These are phyloP conservation scores for Gymnocephalus cernua DNA, from an alignment of 2,113 vertebrate genomes.

Conservation along the genomic window DNA sequence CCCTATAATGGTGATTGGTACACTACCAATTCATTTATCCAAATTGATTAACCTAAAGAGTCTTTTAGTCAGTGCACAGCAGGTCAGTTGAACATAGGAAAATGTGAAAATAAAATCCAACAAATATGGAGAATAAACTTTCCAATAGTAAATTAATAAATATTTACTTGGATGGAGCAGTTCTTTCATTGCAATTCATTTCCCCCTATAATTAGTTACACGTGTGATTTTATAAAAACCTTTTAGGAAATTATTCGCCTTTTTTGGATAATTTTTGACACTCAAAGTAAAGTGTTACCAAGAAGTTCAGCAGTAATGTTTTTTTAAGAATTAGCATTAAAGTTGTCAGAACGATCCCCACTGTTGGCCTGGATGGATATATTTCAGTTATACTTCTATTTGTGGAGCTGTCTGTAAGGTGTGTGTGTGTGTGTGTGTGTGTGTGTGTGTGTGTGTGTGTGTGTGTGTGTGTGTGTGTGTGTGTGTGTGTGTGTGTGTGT, in stretches of 20 bases:
- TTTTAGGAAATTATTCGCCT: neutral
- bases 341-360: neutral
- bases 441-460: slow-evolving; percentile 14
- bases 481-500: no score
- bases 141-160: neutral
- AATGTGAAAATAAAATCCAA: neutral
- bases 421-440: slow-evolving; percentile 6
- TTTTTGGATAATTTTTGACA: no score
- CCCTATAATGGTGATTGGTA: neutral
- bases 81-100: neutral
- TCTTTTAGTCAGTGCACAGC: neutral
- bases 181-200: neutral
- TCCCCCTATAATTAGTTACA: neutral
- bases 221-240: neutral
- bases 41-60: neutral
- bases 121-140: neutral
- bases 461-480: slow-evolving; percentile 18
- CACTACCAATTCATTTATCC: neutral
- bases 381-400: slow-evolving; percentile 19
- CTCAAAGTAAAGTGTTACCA: neutral
- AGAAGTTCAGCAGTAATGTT: neutral
- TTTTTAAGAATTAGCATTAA: neutral
- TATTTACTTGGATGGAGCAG: neutral
- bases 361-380: neutral
- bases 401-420: slow-evolving; percentile 17